Base-by-base conservation (phyloP, 1,140 invertebrate species). In the Orius insidiosus region DNA sequence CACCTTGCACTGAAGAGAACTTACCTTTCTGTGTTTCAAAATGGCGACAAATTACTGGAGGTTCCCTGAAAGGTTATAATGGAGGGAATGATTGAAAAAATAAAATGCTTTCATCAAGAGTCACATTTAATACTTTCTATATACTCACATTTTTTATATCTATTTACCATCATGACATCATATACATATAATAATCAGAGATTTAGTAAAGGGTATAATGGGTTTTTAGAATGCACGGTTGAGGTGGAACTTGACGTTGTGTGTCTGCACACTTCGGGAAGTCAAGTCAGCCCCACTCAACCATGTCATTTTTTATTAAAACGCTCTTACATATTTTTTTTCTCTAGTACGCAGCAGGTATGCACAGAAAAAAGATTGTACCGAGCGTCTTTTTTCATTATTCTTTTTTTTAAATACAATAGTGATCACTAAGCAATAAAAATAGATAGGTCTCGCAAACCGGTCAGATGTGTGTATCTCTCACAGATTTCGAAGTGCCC, bases 361-460 rank as follows among this genome's bases (percentile, higher is more conserved):
- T 47, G 41, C 48, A 31, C 41, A 32, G 46, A 53, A 47, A 49
- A 50, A 46, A 50, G 48, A 53, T 49, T 45, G 51, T 50, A 46
- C 39, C 39, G 45, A 50, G 45, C 49, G 13, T 46, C 35, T 46
- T 40, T 35, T 18, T 19, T 37, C 15, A 48, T 32, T 49, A 34
- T 47, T n/a, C n/a, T n/a, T n/a, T n/a, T n/a, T n/a, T 49, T 45
- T 46, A 45, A 46, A 50, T 46, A 46, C 45, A 50, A 50, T 46
- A 50, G 48, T 46, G 48, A 50, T 41, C 36, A 33, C 36, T 45
- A 50, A 46, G 48, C 45, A 43, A 49, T 39, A 38, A 53, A 53
- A 49, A 48, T 50, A 50, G 24, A 50, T n/a, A 30, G 39, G 36
- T 46, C 32, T 31, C 36, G 45, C 35, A 49, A 46, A 53, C 32